A percentile compares a stretch with the other conserved stretches of the same genome.
Evolutionary conservation across 2,113 vertebrate genomes (phyloP).

Genomic region (Blennius ocellaris): DNA sequence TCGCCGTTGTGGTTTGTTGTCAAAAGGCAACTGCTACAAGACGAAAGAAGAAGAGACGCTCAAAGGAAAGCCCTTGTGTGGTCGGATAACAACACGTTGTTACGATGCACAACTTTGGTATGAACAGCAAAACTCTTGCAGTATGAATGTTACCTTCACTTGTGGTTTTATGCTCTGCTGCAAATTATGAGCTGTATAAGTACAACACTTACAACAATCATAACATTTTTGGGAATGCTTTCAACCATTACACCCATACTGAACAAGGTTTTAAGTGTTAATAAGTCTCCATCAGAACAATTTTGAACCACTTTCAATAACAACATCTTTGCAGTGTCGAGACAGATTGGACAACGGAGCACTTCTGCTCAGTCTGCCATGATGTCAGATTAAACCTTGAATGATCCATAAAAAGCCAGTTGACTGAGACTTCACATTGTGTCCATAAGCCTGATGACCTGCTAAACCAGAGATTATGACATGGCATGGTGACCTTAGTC

Average conservation of each 20-base stretch:
- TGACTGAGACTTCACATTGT: constrained; percentile 60
- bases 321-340: no score
- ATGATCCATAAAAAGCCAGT: constrained; percentile 52
- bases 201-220: no score
- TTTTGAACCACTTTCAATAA: no score
- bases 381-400: constrained; percentile 36
- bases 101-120: constrained; percentile 15
- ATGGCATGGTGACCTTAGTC: constrained; percentile 58
- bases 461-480: constrained; percentile 55
- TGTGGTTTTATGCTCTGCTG: no score
- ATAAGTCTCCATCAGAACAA: no score
- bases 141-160: no score
- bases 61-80: neutral
- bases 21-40: constrained; percentile 50
- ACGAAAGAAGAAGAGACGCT: constrained; percentile 35
- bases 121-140: no score
- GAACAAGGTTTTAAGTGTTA: no score
- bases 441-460: constrained; percentile 48
- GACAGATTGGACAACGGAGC: constrained; percentile 9
- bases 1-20: constrained; percentile 70
- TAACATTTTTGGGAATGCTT: no score
- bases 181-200: no score
- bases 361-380: constrained; percentile 16
- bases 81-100: constrained; percentile 6
- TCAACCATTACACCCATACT: no score